These are phyloP conservation scores for Scaptomyza tumidula DNA, from an alignment of 2,888 invertebrate genomes.

Conservation along the genomic window DNA sequence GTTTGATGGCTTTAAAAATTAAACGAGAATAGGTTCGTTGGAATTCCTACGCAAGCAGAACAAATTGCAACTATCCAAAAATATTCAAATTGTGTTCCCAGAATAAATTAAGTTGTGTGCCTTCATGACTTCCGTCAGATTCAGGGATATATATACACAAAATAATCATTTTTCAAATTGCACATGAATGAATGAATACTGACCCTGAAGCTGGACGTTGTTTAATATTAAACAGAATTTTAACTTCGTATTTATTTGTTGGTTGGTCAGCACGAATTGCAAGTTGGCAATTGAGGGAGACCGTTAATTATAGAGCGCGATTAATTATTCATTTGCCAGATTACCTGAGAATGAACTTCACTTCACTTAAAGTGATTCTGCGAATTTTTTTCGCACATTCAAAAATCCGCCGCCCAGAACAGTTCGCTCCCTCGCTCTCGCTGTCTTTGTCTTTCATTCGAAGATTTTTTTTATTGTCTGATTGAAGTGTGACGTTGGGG, in stretches of 20 bases:
- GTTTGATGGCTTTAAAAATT: background rate
- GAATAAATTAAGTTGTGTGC: conserved; percentile 34
- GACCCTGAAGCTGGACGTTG: background rate
- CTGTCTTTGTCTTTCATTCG: conserved; percentile 55
- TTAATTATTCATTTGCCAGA: conserved; percentile 79
- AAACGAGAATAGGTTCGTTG: conserved; percentile 1
- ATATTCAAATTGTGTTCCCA: conserved; percentile 50
- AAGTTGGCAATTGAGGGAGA: conserved; percentile 74
- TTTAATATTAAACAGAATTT: background rate
- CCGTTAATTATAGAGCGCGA: conserved; percentile 77
- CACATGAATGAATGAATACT: conserved; percentile 51
- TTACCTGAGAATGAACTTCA: conserved; percentile 75
- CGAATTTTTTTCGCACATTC: conserved; percentile 47
- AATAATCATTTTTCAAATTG: conserved; percentile 46
- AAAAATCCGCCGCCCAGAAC: conserved; percentile 1
- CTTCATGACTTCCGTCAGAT: conserved; percentile 58
- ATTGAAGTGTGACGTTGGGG: conserved; percentile 74
- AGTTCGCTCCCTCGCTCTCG: conserved; percentile 10
- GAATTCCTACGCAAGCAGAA: conserved; percentile 22
- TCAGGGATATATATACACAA: conserved; percentile 5
- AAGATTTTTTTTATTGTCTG: conserved; percentile 77
- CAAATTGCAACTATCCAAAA: conserved; percentile 35
- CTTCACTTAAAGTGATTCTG: conserved; percentile 78
- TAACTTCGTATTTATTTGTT: conserved; percentile 22
- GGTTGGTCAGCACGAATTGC: conserved; percentile 38